Base-by-base conservation (phyloP, 2,797 vertebrate genomes). In the Artibeus lituratus region DNA sequence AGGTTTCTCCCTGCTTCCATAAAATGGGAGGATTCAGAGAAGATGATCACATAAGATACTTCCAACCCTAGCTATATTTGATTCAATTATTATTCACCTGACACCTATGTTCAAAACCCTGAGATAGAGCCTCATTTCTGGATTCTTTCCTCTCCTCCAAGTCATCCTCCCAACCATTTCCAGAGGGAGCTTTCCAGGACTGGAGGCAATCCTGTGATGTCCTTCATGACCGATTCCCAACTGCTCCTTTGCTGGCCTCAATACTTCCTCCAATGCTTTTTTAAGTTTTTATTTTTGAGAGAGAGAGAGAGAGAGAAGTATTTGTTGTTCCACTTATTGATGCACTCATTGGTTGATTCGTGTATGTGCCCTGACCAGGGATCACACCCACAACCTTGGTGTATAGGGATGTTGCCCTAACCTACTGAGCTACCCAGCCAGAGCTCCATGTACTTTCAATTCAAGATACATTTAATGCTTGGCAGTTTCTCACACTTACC, bases 361-460 rank as follows among this genome's bases (percentile, higher is more conserved):
- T 62, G 59, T 62, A 32, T 1, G 26, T 62, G 62, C 29, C 62
- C 62, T 18, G 62, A 18, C 62, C 32, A n/a, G 62, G 62, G 62
- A 65, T n/a, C 15, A n/a, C 6, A 65, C 62, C 62, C 32, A 29
- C 29, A n/a, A n/a, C 32, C 32, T 65, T 65, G 32, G 29, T 14
- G 14, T n/a, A n/a, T 2, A 8, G 15, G 32, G 62, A 65, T 0
- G 2, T n/a, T n/a, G 14, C 32, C 26, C 62, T 32, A 65, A 65
- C 62, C 62, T 32, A n/a, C 62, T 65, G 29, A 65, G 15, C 62
- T 65, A 65, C 62, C 62, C 2, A 2, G 62, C 62, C 62, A 65
- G 62, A 32, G 32, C 62, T 65, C n/a, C 67, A 44, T 0, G 0
- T 0, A 2, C n/a, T 47, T 24, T 51, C 16, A 24, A 1, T n/a